Conservation (phyloP, 2,797 vertebrate species). For the Cichlasoma orientale region DNA sequence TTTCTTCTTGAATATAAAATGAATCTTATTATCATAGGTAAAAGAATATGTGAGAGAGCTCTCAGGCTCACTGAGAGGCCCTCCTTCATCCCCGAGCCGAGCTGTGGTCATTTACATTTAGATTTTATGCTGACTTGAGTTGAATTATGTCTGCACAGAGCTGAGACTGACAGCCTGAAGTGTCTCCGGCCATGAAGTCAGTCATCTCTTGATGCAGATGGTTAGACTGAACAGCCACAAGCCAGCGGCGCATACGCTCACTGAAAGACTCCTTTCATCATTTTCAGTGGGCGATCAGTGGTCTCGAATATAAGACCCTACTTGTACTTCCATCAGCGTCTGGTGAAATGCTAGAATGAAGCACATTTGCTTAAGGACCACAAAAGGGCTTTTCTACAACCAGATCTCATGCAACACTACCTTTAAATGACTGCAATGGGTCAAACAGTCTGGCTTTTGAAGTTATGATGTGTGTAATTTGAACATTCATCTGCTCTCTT, state of each 20-base stretch:
- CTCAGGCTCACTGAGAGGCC: slow-evolving; percentile 42
- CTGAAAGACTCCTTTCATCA: slow-evolving; percentile 53
- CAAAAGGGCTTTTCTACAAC: slow-evolving; percentile 36
- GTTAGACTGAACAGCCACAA: slow-evolving; percentile 44
- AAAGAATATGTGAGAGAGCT: slow-evolving; percentile 34
- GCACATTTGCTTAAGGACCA: slow-evolving; percentile 57
- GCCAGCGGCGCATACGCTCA: background rate
- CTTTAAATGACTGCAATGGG: slow-evolving; percentile 28
- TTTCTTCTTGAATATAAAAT: slow-evolving; percentile 38
- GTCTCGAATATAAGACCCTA: slow-evolving; percentile 44
- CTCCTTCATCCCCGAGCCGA: slow-evolving; percentile 24
- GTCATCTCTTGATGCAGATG: slow-evolving; percentile 42
- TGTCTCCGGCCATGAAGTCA: slow-evolving; percentile 30
- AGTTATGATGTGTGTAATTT: slow-evolving; percentile 32
- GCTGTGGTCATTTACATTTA: slow-evolving; percentile 66
- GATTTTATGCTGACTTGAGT: slow-evolving; percentile 52
- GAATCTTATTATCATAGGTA: slow-evolving; percentile 58
- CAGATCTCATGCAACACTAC: slow-evolving; percentile 26
- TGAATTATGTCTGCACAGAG: slow-evolving; percentile 34
- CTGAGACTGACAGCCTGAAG: slow-evolving; percentile 51
- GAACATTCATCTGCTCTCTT: slow-evolving; percentile 31
- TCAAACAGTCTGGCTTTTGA: slow-evolving; percentile 35
- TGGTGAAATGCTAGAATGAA: slow-evolving; percentile 45
- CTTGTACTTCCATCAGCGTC: slow-evolving; percentile 52
- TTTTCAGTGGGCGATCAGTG: slow-evolving; percentile 32